Evolutionary conservation across 1,140 invertebrate species (phyloP), one percentile per base, ranked within the genome.

Genomic region (Belonocnema kinseyi): DNA sequence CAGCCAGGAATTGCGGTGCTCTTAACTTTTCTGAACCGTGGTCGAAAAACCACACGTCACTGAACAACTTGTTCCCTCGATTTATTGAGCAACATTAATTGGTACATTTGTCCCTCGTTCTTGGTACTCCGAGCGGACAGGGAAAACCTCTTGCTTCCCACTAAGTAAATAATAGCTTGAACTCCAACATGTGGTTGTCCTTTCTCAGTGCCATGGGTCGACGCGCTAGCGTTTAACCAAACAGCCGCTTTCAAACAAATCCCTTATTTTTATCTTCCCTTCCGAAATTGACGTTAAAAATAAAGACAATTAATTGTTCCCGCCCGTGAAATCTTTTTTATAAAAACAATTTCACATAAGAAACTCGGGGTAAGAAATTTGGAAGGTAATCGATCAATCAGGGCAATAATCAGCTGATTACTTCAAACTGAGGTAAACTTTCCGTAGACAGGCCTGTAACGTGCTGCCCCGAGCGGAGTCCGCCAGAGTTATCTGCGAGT

Each of bases 21-120:
- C 26, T 66, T 66, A 66, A 66, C 40, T 66, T 40, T 40, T 26
- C 33, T 40, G 61, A 66, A 33, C 33, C 26, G n/a, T 16, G 13
- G 74, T 75, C 70, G 50, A 40, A 56, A 66, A 40, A 52, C 73
- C 66, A 66, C 50, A 58, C 19, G 50, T 83, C 79, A 66, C 77
- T 72, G 56, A 26, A 77, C 50, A 50, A 53, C 54, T 74, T 13
- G 61, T 50, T 46, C 40, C 52, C 11, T 70, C 53, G 77, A 85
- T 82, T 85, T 83, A 83, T 85, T 75, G 76, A 77, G 40, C 54
- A 16, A 53, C 77, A 78, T 85, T 82, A 86, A 86, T 85, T 83
- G 75, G 71, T 74, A 79, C 50, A 72, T 73, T 75, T 71, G 77
- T 26, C 73, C 75, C 61, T 66, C 61, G 61, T 66, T 66, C 61